phyloP scores from a whole-genome alignment of 2,113 vertebrate genomes.

The Crotalus horridus region DNA sequence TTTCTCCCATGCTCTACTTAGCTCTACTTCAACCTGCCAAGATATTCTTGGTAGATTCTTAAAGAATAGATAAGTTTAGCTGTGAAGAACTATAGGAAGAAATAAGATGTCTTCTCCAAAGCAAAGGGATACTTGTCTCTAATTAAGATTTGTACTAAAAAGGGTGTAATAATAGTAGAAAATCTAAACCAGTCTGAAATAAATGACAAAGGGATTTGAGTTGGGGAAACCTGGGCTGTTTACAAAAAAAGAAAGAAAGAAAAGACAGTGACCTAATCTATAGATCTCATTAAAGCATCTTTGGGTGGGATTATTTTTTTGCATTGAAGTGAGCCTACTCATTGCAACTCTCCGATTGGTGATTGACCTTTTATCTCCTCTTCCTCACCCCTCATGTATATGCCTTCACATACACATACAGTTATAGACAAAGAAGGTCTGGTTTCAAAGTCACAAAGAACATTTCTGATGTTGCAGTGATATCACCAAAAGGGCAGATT shows the following conservation, averaged over 20 bases:
- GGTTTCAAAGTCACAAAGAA: neutral
- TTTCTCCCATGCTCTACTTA: neutral
- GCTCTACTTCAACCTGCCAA: neutral
- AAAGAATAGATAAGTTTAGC: neutral
- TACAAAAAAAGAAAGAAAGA: neutral
- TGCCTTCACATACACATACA: neutral
- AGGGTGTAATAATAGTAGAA: neutral
- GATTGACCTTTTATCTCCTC: neutral
- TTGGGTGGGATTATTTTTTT: neutral
- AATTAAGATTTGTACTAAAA: neutral
- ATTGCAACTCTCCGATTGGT: neutral
- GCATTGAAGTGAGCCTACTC: neutral
- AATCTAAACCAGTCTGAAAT: neutral
- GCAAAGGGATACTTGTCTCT: neutral
- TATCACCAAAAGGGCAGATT: neutral
- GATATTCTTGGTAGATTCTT: neutral
- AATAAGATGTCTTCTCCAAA: neutral
- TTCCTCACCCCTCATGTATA: neutral
- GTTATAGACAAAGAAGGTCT: neutral
- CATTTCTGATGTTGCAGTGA: neutral
- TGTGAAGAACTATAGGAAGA: neutral
- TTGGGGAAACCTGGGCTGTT: neutral
- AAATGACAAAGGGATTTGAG: neutral
- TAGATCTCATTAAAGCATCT: neutral
- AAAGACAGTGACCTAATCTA: neutral